Evolutionary conservation across 2,113 vertebrate species (phyloP).

Genomic region (Scalopus aquaticus): DNA sequence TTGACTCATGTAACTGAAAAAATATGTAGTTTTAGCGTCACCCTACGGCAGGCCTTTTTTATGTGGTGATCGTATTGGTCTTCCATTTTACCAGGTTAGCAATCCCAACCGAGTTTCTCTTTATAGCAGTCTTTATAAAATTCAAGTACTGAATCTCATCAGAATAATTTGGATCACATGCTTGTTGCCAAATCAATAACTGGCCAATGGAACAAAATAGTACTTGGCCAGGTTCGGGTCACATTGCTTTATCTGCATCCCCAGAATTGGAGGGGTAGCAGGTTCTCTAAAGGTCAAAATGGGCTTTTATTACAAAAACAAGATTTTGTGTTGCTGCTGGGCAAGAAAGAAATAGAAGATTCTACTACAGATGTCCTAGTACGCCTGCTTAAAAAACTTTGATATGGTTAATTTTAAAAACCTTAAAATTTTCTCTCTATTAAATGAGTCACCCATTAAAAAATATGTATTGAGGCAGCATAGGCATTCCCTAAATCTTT

Average conservation of each 20-base stretch:
- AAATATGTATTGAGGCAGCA: not conserved
- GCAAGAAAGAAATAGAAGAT: not conserved
- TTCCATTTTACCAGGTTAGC: not conserved
- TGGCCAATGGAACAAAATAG: not conserved
- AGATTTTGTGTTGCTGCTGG: conserved; percentile 5
- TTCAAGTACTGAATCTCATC: not conserved
- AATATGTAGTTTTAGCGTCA: not conserved
- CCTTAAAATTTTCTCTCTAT: not conserved
- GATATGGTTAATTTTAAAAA: not conserved
- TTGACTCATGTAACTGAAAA: not conserved
- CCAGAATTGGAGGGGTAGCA: not conserved
- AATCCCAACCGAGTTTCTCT: not conserved
- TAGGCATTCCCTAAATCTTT: not conserved
- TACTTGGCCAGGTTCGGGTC: not conserved
- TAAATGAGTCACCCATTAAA: not conserved
- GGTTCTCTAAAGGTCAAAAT: not conserved
- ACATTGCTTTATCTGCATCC: not conserved
- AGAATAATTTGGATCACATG: not conserved
- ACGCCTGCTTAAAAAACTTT: not conserved
- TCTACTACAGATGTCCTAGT: not conserved
- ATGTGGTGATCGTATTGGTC: not conserved
- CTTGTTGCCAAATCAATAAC: not conserved
- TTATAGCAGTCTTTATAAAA: not conserved
- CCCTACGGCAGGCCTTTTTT: not conserved
- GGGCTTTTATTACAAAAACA: not conserved